phyloP scores from a whole-genome alignment of 2,888 invertebrate species.

The Antheraea assamensis region DNA sequence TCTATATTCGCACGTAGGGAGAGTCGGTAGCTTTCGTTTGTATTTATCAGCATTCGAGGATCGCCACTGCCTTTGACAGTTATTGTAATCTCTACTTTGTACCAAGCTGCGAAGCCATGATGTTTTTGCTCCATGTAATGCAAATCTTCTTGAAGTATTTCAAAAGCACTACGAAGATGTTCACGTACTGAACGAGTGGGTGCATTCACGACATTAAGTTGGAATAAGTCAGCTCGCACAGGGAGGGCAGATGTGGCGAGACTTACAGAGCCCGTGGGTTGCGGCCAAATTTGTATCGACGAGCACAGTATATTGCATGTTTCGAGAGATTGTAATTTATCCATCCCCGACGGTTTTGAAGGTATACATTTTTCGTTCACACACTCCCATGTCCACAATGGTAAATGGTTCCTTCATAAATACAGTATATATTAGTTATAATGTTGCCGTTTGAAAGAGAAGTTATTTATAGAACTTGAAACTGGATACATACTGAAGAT shows the following conservation, averaged over 20 bases:
- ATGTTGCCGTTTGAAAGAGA: not conserved
- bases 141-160: conserved; percentile 72
- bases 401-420: conserved; percentile 53
- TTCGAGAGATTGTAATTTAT: conserved; percentile 80
- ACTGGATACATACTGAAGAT: conserved; percentile 9
- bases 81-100: conserved; percentile 69
- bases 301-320: conserved; percentile 90
- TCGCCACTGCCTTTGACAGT: conserved; percentile 72
- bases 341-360: conserved; percentile 46
- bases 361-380: conserved; percentile 85
- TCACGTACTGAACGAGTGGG: conserved; percentile 55
- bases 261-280: conserved; percentile 85
- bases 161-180: conserved; percentile 70
- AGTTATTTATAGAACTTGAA: not conserved
- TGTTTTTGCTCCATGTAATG: conserved; percentile 59
- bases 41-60: conserved; percentile 82
- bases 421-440: not conserved
- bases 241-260: conserved; percentile 84
- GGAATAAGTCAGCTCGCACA: conserved; percentile 79
- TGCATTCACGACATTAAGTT: conserved; percentile 58
- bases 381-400: conserved; percentile 90
- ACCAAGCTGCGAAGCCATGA: conserved; percentile 60
- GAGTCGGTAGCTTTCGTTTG: conserved; percentile 88
- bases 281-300: conserved; percentile 87
- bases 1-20: conserved; percentile 64